Evolutionary conservation across 2,113 vertebrate genomes (phyloP), one percentile per base, ranked within the genome.

Genomic region (Gobius niger): DNA sequence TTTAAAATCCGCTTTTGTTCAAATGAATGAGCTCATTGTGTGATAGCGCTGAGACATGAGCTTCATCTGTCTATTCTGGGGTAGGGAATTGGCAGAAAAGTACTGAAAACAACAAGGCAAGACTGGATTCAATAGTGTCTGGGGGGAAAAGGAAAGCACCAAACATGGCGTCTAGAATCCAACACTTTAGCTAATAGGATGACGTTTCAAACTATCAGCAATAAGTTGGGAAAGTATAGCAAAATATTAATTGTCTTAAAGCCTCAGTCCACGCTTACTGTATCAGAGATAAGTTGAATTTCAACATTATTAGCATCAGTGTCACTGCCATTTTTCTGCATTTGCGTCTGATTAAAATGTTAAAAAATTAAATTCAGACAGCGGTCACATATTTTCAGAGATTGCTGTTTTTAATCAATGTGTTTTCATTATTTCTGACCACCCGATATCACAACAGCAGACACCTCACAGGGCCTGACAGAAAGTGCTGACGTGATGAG

Each of bases 71-170:
- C 57, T 60, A 60, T 44, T 60, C 40, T 60, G 14, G 56, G 57
- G 12, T 11, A 24, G 41, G 13, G 13, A 41, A 15, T 60, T 46
- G 68, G 24, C 72, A 64, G 70, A 72, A 63, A 34, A 19, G 12
- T 67, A 53, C 52, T 50, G 49, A 68, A 72, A 67, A 47, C 53
- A 57, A 81, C 65, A 81, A 14, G 72, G 59, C 15, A 0, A 62
- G 50, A 12, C 62, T 67, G 80, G 74, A 73, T 67, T 72, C 65
- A 24, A 78, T 75, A 72, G 54, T 74, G 78, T 84, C 61, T 73
- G 68, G 24, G 70, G 67, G 54, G 6, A 65, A 52, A 65, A 42
- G 65, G 24, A 34, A 63, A 74, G 72, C 65, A 49, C 56, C 40
- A 57, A 24, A 50, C 47, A 11, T 41, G 11, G 60, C 73, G 71